phyloP scores from a whole-genome alignment of 2,888 invertebrate species.

The Tetragonula carbonaria region DNA sequence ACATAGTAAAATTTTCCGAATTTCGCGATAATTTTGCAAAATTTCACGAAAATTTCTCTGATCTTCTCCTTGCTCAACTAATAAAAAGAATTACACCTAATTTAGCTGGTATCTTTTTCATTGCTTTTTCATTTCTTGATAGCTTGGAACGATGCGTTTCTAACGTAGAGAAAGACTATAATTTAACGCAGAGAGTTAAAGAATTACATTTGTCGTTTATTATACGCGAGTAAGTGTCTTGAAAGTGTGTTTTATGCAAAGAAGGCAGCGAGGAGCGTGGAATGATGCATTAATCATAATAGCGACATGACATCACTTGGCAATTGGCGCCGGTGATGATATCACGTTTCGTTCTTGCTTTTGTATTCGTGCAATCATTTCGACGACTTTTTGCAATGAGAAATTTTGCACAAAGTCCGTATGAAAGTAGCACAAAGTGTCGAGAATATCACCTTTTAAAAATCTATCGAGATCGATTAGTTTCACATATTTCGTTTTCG shows the following conservation, averaged over 20 bases:
- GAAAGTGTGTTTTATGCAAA: background rate
- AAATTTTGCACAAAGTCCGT: background rate
- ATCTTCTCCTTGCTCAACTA: too few relatives aligned
- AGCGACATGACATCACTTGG: slow-evolving; percentile 46
- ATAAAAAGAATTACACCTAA: too few relatives aligned
- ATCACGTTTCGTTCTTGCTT: slow-evolving; percentile 43
- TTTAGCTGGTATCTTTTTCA: too few relatives aligned
- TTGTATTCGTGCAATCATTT: slow-evolving; percentile 2
- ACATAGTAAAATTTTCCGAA: too few relatives aligned
- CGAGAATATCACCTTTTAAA: background rate
- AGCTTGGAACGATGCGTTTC: too few relatives aligned
- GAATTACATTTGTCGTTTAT: background rate
- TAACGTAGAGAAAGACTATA: too few relatives aligned
- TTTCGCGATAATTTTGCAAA: too few relatives aligned
- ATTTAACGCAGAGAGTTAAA: too few relatives aligned
- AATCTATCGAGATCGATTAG: background rate
- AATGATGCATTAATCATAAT: slow-evolving; percentile 31
- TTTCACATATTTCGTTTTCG: too few relatives aligned
- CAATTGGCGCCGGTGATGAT: slow-evolving; percentile 37
- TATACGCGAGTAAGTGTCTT: too few relatives aligned
- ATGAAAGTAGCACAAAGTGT: background rate
- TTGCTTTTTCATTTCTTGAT: too few relatives aligned
- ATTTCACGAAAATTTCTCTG: too few relatives aligned
- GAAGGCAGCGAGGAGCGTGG: background rate
- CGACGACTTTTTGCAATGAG: slow-evolving; percentile 7